Evolutionary conservation across 2,888 invertebrate genomes (phyloP).

Genomic region (Hydropsyche betteni): DNA sequence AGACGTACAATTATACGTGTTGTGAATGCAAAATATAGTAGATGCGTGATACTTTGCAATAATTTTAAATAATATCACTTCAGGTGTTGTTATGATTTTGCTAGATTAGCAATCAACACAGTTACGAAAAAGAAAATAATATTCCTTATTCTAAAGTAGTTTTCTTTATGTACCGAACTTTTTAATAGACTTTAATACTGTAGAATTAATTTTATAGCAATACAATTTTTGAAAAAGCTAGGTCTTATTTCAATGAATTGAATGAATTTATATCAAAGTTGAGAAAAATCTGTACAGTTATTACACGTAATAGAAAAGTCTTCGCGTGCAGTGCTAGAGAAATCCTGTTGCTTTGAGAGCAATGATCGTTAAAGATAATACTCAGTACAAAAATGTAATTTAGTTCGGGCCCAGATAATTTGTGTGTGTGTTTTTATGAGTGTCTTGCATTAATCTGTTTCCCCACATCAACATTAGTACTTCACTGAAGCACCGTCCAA

Average conservation of each 20-base stretch:
- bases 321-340: constrained; percentile 35
- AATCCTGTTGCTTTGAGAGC: constrained; percentile 36
- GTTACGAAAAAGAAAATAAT: not conserved
- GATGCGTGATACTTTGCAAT: constrained; percentile 13
- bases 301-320: constrained; percentile 32
- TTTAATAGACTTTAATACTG: too few relatives aligned
- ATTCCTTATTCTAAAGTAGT: too few relatives aligned
- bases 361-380: constrained; percentile 40
- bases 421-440: constrained; percentile 39
- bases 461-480: constrained; percentile 38
- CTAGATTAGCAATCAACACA: not conserved
- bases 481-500: constrained; percentile 33
- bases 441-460: constrained; percentile 40
- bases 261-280: constrained; percentile 14
- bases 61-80: constrained; percentile 22
- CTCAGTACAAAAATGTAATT: constrained; percentile 37
- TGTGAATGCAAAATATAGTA: constrained; percentile 13
- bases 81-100: not conserved
- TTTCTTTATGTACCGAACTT: too few relatives aligned
- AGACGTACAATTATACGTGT: not conserved
- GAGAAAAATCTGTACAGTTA: constrained; percentile 32
- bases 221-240: not conserved
- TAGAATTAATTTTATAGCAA: too few relatives aligned
- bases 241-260: not conserved
- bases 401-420: constrained; percentile 38